Conservation (phyloP, 2,888 invertebrate genomes). For the Athripsodes cinereus region DNA sequence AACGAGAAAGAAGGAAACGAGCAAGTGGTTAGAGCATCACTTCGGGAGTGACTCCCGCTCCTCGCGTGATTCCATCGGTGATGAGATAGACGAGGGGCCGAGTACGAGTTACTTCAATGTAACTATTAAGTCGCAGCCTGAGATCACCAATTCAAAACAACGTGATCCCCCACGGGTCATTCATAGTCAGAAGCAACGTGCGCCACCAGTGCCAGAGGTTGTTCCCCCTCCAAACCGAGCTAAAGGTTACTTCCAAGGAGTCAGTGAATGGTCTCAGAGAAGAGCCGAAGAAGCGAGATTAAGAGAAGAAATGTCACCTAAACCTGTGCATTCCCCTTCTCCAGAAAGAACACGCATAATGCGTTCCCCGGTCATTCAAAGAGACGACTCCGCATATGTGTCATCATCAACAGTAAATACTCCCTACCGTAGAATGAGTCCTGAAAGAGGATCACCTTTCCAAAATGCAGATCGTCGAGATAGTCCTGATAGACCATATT, state of each 20-base stretch:
- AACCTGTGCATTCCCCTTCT: constrained; percentile 43
- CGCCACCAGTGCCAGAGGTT: constrained; percentile 44
- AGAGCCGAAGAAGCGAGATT: constrained; percentile 48
- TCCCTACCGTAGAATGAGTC: constrained; percentile 47
- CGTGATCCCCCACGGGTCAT: constrained; percentile 38
- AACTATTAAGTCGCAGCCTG: constrained; percentile 63
- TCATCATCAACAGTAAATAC: constrained; percentile 53
- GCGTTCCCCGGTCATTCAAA: constrained; percentile 42
- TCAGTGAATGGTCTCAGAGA: constrained; percentile 74
- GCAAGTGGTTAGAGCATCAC: constrained; percentile 86
- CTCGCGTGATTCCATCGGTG: constrained; percentile 64
- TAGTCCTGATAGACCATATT: constrained; percentile 39
- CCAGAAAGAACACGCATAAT: constrained; percentile 41
- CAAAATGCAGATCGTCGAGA: constrained; percentile 35
- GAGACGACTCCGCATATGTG: constrained; percentile 53
- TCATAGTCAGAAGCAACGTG: constrained; percentile 40
- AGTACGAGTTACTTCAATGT: constrained; percentile 73
- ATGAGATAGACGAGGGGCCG: constrained; percentile 52
- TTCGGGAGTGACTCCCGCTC: constrained; percentile 82
- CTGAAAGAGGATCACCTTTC: constrained; percentile 39
- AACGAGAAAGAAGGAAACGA: constrained; percentile 82
- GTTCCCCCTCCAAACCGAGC: constrained; percentile 42
- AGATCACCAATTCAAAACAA: constrained; percentile 35
- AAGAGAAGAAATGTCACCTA: constrained; percentile 46
- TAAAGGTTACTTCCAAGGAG: constrained; percentile 63